phyloP scores from a whole-genome alignment of 2,888 invertebrate genomes.

The Hypercompe scribonia region DNA sequence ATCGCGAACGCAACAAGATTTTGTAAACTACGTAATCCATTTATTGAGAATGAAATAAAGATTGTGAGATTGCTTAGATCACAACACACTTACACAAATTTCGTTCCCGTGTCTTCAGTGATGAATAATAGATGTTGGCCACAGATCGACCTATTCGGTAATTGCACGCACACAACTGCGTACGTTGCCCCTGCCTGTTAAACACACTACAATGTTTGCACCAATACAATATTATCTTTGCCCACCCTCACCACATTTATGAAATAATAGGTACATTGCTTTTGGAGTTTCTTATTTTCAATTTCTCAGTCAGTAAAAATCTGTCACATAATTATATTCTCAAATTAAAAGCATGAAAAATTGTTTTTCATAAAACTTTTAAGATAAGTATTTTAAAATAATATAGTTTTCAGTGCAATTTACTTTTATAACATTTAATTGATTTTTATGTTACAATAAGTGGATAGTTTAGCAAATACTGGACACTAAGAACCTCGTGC shows the following conservation, averaged over 20 bases:
- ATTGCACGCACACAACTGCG: slow-evolving; percentile 48
- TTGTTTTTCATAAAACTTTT: too few species aligned
- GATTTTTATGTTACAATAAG: not conserved
- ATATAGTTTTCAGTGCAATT: slow-evolving; percentile 6
- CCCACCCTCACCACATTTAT: slow-evolving; percentile 32
- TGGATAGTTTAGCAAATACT: not conserved
- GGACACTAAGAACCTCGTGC: slow-evolving; percentile 1
- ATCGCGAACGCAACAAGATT: slow-evolving; percentile 71
- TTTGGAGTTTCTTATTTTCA: slow-evolving; percentile 42
- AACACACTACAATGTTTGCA: slow-evolving; percentile 43
- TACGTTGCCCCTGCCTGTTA: slow-evolving; percentile 28
- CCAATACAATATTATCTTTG: slow-evolving; percentile 51
- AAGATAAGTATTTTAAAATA: too few species aligned
- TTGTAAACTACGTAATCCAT: slow-evolving; percentile 80
- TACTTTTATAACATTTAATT: slow-evolving; percentile 12
- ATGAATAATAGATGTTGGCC: slow-evolving; percentile 83
- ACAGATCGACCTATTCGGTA: slow-evolving; percentile 62
- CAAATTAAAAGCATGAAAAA: slow-evolving; percentile 29
- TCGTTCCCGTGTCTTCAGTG: slow-evolving; percentile 81
- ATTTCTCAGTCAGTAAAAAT: slow-evolving; percentile 30
- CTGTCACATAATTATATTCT: slow-evolving; percentile 39
- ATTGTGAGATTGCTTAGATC: slow-evolving; percentile 82
- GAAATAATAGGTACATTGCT: slow-evolving; percentile 46
- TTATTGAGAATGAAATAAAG: slow-evolving; percentile 84
- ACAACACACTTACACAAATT: slow-evolving; percentile 85